Evolutionary conservation across 2,797 vertebrate genomes (phyloP).

Genomic region (Semotilus atromaculatus): DNA sequence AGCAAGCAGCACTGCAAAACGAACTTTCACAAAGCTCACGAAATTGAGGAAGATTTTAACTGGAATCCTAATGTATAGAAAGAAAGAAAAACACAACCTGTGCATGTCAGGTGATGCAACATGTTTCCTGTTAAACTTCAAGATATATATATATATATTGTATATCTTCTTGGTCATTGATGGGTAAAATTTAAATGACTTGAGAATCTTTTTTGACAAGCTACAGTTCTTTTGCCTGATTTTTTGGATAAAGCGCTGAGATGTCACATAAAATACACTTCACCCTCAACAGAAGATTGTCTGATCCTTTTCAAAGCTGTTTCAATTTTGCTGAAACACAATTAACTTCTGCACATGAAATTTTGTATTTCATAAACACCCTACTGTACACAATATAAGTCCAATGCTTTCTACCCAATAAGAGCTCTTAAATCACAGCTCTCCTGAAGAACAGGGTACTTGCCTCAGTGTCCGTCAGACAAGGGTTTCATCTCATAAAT

Average conservation of each 20-base stretch:
- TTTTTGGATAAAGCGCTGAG: neutral
- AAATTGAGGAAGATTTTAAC: neutral
- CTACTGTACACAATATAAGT: conserved; percentile 11
- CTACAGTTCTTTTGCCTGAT: neutral
- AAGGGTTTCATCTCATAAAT: conserved; percentile 1
- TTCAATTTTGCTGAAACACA: neutral
- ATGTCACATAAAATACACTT: neutral
- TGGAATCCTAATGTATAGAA: conserved; percentile 8
- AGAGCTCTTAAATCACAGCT: conserved; percentile 6
- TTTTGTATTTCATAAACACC: conserved; percentile 10
- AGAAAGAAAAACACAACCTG: neutral
- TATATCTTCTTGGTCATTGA: conserved; percentile 13
- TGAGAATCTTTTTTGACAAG: neutral
- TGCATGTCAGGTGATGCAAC: neutral
- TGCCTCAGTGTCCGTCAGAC: conserved; percentile 3
- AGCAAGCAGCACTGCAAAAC: conserved; percentile 12
- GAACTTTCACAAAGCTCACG: neutral
- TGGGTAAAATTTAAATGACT: neutral
- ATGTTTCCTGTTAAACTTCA: neutral
- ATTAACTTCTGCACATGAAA: neutral
- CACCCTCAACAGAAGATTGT: neutral
- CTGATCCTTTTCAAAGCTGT: neutral
- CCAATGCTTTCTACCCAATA: neutral
- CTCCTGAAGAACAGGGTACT: conserved; percentile 10
- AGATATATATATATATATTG: neutral